Evolutionary conservation across 2,888 invertebrate genomes (phyloP), one percentile per base, ranked within the genome.

Genomic region (Synanthedon andrenaeformis): DNA sequence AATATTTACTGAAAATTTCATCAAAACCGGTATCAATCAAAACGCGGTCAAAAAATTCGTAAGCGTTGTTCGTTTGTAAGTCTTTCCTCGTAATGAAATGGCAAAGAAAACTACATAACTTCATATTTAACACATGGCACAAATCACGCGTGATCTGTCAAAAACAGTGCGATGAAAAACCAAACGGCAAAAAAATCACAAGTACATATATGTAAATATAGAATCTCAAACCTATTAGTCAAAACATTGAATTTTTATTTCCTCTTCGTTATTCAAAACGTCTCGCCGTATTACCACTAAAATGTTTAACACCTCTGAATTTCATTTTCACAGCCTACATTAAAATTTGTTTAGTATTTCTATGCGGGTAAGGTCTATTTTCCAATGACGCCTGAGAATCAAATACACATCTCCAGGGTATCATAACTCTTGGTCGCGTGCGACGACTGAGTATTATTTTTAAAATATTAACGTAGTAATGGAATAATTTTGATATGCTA

Each of bases 401-500:
- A 65, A 62, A 66, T 70, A 65, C 62, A 65, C 75, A 78, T 81
- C 84, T 82, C 82, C 70, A 73, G 82, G 69, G 82, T 66, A 64
- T 63, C 76, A 76, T 81, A 83, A 82, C 70, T 84, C 72, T 63
- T 56, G 72, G 71, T 84, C 73, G 85, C 85, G 83, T 84, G 84
- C 70, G 70, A 69, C 66, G 60, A 65, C 64, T 66, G 71, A 72
- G 72, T 78, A 82, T 82, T 82, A 84, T 83, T 83, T 85, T 83
- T 79, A 82, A 85, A 82, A 83, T 84, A 85, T 82, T 81, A 80
- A 79, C 78, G 70, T 70, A 71, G 77, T 82, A 83, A 83, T 83
- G 81, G 78, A 84, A 85, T 84, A 81, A 85, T 82, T 84, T 71
- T 70, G 76, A 77, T 82, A 84, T 83, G 83, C 75, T 82, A 85